Evolutionary conservation across 1,140 invertebrate genomes (phyloP), one percentile per base, ranked within the genome.

Genomic region (Megalopta genalis): DNA sequence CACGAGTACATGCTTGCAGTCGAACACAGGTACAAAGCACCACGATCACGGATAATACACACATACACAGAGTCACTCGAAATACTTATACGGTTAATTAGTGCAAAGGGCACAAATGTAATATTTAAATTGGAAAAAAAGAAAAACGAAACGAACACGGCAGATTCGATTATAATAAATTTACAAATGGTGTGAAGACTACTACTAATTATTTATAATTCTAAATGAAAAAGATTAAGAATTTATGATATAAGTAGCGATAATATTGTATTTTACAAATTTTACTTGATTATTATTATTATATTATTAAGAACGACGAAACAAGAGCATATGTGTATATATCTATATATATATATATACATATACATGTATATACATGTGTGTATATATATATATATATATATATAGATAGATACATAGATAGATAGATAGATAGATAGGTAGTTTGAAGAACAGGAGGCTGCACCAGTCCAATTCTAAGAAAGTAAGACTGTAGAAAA

Each of bases 231-330:
- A 88, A 88, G 76, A 90, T 90, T 91, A 90, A 90, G 87, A 92
- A 91, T 91, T 91, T 92, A 91, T 91, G 86, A 91, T 92, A 92
- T 92, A 92, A 88, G 81, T 85, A 88, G 85, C 89, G 18, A 63
- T 63, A 63, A 91, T 88, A 93, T 92, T 92, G 92, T 93, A 93
- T 93, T 93, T 93, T 92, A 92, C 90, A 93, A 91, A 93, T 93
- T 93, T 93, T 92, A 92, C 90, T 93, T 91, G 87, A 90, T 91
- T 90, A 91, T 86, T 90, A 80, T 52, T 52, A 52, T 49, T 16
- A 16, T 73, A 82, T 80, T 79, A 86, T 76, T 82, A 78, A 83
- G 80, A 57, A 85, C 79, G 82, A 88, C 82, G 84, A 86, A 65
- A 65, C 64, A 65, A 65, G 21, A 54, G 52, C 64, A 65, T 86